phyloP scores from a whole-genome alignment of 2,797 vertebrate species.

The Zenarchopterus dispar region DNA sequence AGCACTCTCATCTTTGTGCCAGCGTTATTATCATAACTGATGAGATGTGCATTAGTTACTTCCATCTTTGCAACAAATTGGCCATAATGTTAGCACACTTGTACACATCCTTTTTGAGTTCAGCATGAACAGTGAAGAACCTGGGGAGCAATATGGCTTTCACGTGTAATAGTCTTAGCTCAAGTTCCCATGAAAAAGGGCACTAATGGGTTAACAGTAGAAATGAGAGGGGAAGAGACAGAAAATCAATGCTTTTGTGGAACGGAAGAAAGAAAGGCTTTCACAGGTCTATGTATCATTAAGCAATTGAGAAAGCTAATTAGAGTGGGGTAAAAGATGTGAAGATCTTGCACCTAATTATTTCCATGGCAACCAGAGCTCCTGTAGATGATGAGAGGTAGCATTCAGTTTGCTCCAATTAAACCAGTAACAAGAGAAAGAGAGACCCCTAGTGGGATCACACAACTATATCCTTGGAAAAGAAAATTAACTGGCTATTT shows the following conservation, averaged over 20 bases:
- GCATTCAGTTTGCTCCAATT: conserved; percentile 33
- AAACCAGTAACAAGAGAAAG: conserved; percentile 44
- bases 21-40: conserved; percentile 72
- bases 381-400: conserved; percentile 74
- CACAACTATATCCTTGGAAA: background rate
- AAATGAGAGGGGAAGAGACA: conserved; percentile 77
- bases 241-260: conserved; percentile 85
- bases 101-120: conserved; percentile 56
- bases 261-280: conserved; percentile 82
- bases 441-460: conserved; percentile 79
- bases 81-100: conserved; percentile 68
- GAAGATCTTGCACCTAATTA: conserved; percentile 84
- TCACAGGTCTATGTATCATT: conserved; percentile 88
- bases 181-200: conserved; percentile 78
- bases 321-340: conserved; percentile 75
- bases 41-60: conserved; percentile 80
- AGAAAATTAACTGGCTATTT: background rate
- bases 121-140: conserved; percentile 64
- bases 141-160: conserved; percentile 67
- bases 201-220: conserved; percentile 84
- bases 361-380: conserved; percentile 85
- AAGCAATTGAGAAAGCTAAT: conserved; percentile 89
- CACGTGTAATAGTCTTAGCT: conserved; percentile 76
- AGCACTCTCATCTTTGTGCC: conserved; percentile 71
- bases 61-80: conserved; percentile 55